phyloP scores from a whole-genome alignment of 2,113 vertebrate species.

The Psephotus haematonotus region DNA sequence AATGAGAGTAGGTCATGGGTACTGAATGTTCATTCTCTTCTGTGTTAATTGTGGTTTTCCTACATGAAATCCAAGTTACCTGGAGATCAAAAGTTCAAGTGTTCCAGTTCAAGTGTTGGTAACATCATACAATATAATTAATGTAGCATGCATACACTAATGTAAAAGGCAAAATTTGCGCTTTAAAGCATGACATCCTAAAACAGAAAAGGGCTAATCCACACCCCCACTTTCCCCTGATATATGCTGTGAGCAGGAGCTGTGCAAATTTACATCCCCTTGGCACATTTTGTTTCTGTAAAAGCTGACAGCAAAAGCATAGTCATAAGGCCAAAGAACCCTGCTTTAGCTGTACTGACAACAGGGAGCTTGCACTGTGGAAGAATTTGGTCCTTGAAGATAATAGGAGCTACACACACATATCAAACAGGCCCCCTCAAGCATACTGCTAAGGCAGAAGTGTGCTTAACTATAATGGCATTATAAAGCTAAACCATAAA shows the following conservation, averaged over 20 bases:
- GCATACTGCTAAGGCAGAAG: not conserved
- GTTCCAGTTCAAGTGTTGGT: not conserved
- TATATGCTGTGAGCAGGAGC: not conserved
- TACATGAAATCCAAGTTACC: not conserved
- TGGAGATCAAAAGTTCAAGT: not conserved
- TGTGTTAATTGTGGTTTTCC: not conserved
- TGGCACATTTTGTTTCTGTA: not conserved
- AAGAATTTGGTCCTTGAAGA: slow-evolving; percentile 4
- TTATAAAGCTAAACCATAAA: slow-evolving; percentile 44
- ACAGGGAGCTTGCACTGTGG: not conserved
- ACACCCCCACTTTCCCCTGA: not conserved
- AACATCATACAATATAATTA: not conserved
- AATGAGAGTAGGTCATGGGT: not conserved
- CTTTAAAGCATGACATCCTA: not conserved
- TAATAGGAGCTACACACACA: not conserved
- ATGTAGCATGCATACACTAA: not conserved
- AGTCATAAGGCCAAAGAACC: not conserved
- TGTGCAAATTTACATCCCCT: not conserved
- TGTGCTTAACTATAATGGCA: slow-evolving; percentile 8
- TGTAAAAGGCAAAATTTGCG: not conserved
- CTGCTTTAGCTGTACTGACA: not conserved
- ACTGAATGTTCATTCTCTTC: not conserved
- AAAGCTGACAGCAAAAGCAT: not conserved
- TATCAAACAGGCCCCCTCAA: slow-evolving; percentile 43
- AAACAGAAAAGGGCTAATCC: not conserved